Conservation (phyloP, 2,888 invertebrate species). For the Apamea crenata region DNA sequence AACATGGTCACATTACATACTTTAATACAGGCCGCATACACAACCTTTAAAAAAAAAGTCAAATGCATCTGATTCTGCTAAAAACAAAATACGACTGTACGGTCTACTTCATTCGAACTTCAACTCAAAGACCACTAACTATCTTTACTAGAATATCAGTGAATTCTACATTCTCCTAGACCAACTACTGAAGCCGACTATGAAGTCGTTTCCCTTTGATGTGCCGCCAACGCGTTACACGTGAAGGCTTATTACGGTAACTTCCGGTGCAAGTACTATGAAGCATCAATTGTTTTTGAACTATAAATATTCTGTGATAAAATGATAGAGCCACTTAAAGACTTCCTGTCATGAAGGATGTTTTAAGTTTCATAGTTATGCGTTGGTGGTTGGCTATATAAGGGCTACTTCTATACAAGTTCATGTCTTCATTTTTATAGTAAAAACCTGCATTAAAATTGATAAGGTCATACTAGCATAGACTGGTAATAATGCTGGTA, state of each 20-base stretch:
- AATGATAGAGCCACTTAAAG: conserved; percentile 24
- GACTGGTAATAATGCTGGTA: neutral
- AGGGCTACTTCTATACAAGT: neutral
- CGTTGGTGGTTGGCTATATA: neutral
- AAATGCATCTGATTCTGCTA: neutral
- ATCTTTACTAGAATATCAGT: conserved; percentile 5
- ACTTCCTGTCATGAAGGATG: conserved; percentile 30
- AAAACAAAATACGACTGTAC: neutral
- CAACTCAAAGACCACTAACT: neutral
- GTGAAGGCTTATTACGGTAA: conserved; percentile 52
- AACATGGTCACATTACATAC: neutral
- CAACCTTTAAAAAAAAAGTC: neutral
- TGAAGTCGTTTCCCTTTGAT: conserved; percentile 59
- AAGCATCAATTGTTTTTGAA: conserved; percentile 48
- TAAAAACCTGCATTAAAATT: neutral
- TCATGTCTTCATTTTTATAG: neutral
- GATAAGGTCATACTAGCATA: neutral
- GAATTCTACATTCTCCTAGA: conserved; percentile 22
- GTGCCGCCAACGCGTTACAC: conserved; percentile 46
- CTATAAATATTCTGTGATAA: conserved; percentile 54
- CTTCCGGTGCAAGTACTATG: conserved; percentile 58
- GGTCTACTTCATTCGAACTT: neutral
- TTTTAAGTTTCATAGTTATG: neutral
- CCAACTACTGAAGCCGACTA: conserved; percentile 31
- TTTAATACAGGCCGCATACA: neutral